phyloP scores from a whole-genome alignment of 2,888 invertebrate species.

The Stenodera caucasica region DNA sequence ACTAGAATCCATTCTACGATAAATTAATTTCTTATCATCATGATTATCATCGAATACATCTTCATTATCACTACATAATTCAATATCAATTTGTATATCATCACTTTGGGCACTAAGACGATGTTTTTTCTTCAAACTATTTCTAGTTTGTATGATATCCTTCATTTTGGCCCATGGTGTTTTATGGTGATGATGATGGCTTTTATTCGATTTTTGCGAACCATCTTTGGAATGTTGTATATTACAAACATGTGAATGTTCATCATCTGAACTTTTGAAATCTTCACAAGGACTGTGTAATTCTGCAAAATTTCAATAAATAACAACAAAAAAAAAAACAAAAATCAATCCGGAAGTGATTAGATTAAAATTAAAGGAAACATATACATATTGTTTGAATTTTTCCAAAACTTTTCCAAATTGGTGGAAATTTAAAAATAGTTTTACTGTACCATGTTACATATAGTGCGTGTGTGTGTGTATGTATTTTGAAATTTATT shows the following conservation, averaged over 20 bases:
- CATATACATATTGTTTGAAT: too few relatives aligned
- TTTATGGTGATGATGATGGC: constrained; percentile 48
- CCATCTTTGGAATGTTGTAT: constrained; percentile 48
- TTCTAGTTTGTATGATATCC: constrained; percentile 72
- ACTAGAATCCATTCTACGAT: constrained; percentile 27
- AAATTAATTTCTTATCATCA: constrained; percentile 33
- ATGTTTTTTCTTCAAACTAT: constrained; percentile 65
- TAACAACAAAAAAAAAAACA: neutral
- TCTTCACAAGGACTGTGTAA: constrained; percentile 43
- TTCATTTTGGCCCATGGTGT: constrained; percentile 80
- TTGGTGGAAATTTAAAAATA: constrained; percentile 8
- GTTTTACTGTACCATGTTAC: neutral
- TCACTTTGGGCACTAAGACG: constrained; percentile 50
- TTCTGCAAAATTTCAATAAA: constrained; percentile 30
- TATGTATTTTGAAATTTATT: constrained; percentile 13
- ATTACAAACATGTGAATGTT: constrained; percentile 45
- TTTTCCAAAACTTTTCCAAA: too few relatives aligned
- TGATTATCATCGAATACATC: constrained; percentile 49
- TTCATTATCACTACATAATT: constrained; percentile 49
- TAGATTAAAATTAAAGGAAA: constrained; percentile 1
- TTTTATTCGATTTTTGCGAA: constrained; percentile 30
- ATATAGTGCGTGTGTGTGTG: neutral
- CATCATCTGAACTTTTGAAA: constrained; percentile 48
- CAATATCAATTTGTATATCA: constrained; percentile 49
- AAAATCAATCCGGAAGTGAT: neutral